Evolutionary conservation across 2,797 vertebrate genomes (phyloP).

Genomic region (Myotis findleyi): DNA sequence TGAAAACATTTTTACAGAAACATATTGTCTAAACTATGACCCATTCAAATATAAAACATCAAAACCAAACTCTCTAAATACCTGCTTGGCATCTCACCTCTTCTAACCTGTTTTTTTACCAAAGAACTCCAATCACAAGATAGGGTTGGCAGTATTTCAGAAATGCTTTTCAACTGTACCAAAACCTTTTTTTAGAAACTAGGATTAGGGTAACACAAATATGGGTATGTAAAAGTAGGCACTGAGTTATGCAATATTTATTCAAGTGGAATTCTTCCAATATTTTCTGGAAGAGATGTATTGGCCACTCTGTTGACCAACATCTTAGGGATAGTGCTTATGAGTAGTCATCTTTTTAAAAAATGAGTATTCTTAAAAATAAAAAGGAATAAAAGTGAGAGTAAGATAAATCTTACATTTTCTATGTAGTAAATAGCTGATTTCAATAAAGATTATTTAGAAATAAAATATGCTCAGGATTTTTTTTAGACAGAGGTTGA

Average conservation of each 20-base stretch:
- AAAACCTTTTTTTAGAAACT: slow-evolving; percentile 84
- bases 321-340: slow-evolving; percentile 45
- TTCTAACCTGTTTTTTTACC: slow-evolving; percentile 76
- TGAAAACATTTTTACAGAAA: slow-evolving; percentile 51
- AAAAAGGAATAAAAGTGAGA: slow-evolving; percentile 42
- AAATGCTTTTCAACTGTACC: slow-evolving; percentile 83
- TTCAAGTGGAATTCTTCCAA: slow-evolving; percentile 82
- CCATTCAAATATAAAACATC: slow-evolving; percentile 51
- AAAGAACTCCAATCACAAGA: slow-evolving; percentile 81
- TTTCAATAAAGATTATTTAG: slow-evolving; percentile 37
- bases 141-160: slow-evolving; percentile 83
- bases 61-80: slow-evolving; percentile 74
- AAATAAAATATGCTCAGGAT: slow-evolving; percentile 58
- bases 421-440: neutral
- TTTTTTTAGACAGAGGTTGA: neutral
- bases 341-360: neutral
- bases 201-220: slow-evolving; percentile 85
- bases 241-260: slow-evolving; percentile 80
- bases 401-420: slow-evolving; percentile 48
- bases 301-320: slow-evolving; percentile 43
- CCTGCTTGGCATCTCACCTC: slow-evolving; percentile 72
- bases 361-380: slow-evolving; percentile 7
- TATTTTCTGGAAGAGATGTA: slow-evolving; percentile 75
- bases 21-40: slow-evolving; percentile 24
- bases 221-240: slow-evolving; percentile 82